These are phyloP conservation scores for Mormyrus iriodes DNA, from an alignment of 2,113 vertebrate genomes.

Conservation along the genomic window DNA sequence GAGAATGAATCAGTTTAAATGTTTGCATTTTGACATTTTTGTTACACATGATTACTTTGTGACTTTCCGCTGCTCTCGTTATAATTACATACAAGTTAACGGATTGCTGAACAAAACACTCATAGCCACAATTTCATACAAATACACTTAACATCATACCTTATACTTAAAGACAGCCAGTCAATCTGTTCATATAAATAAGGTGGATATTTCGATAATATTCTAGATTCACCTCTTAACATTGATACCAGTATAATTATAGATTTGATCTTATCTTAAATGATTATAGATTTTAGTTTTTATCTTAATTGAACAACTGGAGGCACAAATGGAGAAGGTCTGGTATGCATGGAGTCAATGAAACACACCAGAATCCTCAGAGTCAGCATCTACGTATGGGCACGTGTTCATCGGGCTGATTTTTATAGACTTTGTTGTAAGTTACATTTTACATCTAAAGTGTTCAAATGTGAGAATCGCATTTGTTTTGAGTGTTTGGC, in stretches of 20 bases:
- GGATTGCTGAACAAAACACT: not conserved
- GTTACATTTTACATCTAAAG: not conserved
- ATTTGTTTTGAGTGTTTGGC: not conserved
- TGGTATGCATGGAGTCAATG: not conserved
- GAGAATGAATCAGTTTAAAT: not conserved
- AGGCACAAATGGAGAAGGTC: slow-evolving; percentile 15
- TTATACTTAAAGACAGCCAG: not conserved
- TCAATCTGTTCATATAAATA: not conserved
- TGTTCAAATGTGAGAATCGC: not conserved
- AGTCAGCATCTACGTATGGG: not conserved
- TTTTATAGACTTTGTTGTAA: not conserved
- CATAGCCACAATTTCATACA: not conserved
- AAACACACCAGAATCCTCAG: not conserved
- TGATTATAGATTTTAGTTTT: not conserved
- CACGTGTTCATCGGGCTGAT: not conserved
- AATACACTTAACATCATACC: not conserved
- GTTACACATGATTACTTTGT: not conserved
- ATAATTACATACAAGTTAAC: not conserved
- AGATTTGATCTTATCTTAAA: not conserved
- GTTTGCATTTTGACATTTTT: not conserved
- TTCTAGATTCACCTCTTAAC: slow-evolving; percentile 8
- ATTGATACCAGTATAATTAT: not conserved
- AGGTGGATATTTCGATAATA: not conserved
- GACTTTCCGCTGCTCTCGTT: not conserved
- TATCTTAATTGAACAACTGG: slow-evolving; percentile 3